Conservation (phyloP, 2,888 invertebrate genomes). For the Azorinus chamasolen region DNA sequence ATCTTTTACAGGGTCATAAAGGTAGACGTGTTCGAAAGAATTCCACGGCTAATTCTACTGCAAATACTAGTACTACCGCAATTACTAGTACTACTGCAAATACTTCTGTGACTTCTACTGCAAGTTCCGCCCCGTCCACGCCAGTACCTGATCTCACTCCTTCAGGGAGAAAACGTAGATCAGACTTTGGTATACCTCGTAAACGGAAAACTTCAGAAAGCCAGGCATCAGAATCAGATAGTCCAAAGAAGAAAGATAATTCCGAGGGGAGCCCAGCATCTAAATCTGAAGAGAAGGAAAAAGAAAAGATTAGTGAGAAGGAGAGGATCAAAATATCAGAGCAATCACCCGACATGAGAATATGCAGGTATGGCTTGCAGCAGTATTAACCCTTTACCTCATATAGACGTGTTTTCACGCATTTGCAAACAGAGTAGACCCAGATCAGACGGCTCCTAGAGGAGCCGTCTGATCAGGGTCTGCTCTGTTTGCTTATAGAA, state of each 20-base stretch:
- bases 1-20: conserved; percentile 12
- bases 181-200: conserved; percentile 57
- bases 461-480: no score
- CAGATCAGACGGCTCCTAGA: no score
- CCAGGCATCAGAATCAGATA: conserved; percentile 33
- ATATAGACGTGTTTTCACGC: no score
- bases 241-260: conserved; percentile 40
- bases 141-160: conserved; percentile 45
- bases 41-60: conserved; percentile 20
- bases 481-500: no score
- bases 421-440: no score
- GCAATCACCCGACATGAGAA: conserved; percentile 72
- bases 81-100: conserved; percentile 13
- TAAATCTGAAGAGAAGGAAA: neutral
- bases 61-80: conserved; percentile 9
- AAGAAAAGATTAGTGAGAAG: conserved; percentile 45
- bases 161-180: conserved; percentile 53
- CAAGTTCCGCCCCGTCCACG: neutral
- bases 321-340: conserved; percentile 69
- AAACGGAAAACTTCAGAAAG: conserved; percentile 54
- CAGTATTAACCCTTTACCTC: neutral
- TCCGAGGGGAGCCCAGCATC: conserved; percentile 18
- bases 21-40: conserved; percentile 17
- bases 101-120: conserved; percentile 5
- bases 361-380: conserved; percentile 70